Evolutionary conservation across 2,797 vertebrate genomes (phyloP).

Genomic region (Poecile montanus): DNA sequence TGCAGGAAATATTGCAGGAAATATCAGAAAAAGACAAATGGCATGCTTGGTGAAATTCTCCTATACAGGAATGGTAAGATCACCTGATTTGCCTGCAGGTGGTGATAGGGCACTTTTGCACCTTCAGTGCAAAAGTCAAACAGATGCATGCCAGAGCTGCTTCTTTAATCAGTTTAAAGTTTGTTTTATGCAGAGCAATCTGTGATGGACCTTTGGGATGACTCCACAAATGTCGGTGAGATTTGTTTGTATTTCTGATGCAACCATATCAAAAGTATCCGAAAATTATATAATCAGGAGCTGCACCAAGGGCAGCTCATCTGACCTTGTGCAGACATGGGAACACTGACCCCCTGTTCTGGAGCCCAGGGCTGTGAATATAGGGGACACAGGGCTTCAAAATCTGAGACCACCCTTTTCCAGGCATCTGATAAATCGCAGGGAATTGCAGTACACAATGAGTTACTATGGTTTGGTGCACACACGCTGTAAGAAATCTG

Average conservation of each 20-base stretch:
- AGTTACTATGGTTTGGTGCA: slow-evolving; percentile 36
- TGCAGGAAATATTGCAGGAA: neutral
- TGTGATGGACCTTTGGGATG: neutral
- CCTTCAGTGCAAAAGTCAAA: neutral
- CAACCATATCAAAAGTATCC: neutral
- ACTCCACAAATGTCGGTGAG: neutral
- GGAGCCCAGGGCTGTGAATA: neutral
- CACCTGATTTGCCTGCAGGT: neutral
- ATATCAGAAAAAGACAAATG: neutral
- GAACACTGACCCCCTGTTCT: neutral
- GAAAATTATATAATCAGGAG: neutral
- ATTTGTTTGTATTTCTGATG: neutral
- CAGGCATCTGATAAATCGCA: neutral
- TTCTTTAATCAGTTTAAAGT: neutral
- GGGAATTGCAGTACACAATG: slow-evolving; percentile 23
- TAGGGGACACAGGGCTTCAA: neutral
- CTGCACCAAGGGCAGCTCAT: neutral
- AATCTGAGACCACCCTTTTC: neutral
- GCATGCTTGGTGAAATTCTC: neutral
- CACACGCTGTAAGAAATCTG: slow-evolving; percentile 33
- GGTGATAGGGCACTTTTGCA: neutral
- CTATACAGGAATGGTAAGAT: neutral
- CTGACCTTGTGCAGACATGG: neutral
- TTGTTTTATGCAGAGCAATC: neutral
- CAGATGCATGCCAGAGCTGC: neutral